phyloP scores from a whole-genome alignment of 2,113 vertebrate species.

The Melanostigma gelatinosum region DNA sequence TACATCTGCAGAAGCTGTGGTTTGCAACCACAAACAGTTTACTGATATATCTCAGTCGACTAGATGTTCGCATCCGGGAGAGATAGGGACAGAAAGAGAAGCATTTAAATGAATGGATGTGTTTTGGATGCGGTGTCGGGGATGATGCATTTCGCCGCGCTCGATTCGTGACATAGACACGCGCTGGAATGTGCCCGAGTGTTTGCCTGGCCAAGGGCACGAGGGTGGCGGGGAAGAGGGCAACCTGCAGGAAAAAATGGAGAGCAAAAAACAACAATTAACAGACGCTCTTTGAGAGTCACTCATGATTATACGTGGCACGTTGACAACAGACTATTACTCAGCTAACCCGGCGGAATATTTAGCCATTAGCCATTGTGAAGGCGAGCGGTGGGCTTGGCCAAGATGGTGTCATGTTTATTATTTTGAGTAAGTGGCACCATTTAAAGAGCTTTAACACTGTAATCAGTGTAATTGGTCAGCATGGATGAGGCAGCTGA shows the following conservation, averaged over 20 bases:
- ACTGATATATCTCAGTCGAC: background rate
- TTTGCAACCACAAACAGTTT: background rate
- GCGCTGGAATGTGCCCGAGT: constrained; percentile 74
- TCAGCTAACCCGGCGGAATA: constrained; percentile 84
- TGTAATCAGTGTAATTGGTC: constrained; percentile 13
- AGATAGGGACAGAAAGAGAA: constrained; percentile 79
- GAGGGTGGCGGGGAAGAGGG: constrained; percentile 76
- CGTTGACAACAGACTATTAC: constrained; percentile 87
- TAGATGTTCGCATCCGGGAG: constrained; percentile 29
- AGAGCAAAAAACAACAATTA: constrained; percentile 81
- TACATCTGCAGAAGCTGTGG: background rate
- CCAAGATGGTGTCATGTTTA: constrained; percentile 54
- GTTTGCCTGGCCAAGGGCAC: constrained; percentile 79
- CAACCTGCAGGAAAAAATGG: constrained; percentile 45
- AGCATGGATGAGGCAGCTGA: background rate
- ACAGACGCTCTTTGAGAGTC: constrained; percentile 74
- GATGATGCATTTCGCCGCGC: constrained; percentile 86
- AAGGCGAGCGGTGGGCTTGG: constrained; percentile 31
- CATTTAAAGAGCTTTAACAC: constrained; percentile 37
- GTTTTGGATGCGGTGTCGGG: constrained; percentile 66
- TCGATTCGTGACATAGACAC: constrained; percentile 83
- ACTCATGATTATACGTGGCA: constrained; percentile 86
- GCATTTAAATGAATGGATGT: constrained; percentile 80
- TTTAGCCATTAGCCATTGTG: constrained; percentile 78
- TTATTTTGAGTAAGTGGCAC: constrained; percentile 35